phyloP scores from a whole-genome alignment of 2,113 vertebrate genomes.

The Bos javanicus region DNA sequence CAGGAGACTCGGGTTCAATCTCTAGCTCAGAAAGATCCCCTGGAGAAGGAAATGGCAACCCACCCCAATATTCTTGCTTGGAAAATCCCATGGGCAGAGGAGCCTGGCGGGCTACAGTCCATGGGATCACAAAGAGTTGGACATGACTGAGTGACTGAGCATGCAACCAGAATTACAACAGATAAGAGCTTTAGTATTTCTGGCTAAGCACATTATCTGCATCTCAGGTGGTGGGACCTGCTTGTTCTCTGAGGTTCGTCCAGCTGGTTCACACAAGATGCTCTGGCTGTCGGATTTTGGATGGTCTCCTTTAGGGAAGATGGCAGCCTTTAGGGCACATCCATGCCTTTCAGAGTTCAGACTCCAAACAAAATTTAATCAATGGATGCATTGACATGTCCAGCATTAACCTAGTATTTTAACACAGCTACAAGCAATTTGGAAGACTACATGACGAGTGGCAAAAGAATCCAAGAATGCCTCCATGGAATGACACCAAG shows the following conservation, averaged over 20 bases:
- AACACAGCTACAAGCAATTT: background rate
- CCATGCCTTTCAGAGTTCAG: background rate
- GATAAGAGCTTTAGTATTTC: background rate
- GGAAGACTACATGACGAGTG: background rate
- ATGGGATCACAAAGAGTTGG: background rate
- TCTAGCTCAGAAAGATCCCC: background rate
- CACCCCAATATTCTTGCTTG: background rate
- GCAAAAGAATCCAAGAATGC: background rate
- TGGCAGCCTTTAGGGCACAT: accelerated
- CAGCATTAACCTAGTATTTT: background rate
- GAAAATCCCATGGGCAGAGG: background rate
- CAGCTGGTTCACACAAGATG: accelerated
- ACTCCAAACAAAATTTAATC: background rate
- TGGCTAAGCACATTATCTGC: background rate
- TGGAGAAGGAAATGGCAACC: background rate
- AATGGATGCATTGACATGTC: background rate
- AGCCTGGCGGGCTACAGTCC: background rate
- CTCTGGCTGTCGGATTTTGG: background rate
- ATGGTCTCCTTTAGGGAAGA: background rate
- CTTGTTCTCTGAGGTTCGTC: background rate
- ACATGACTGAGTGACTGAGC: background rate
- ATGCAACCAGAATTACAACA: background rate
- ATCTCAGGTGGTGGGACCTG: background rate
- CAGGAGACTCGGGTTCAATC: background rate
- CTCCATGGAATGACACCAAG: background rate